These are phyloP conservation scores for Nesometra sesokonis DNA, from an alignment of 35 echinoderm and acorn worm species.

Conservation along the genomic window DNA sequence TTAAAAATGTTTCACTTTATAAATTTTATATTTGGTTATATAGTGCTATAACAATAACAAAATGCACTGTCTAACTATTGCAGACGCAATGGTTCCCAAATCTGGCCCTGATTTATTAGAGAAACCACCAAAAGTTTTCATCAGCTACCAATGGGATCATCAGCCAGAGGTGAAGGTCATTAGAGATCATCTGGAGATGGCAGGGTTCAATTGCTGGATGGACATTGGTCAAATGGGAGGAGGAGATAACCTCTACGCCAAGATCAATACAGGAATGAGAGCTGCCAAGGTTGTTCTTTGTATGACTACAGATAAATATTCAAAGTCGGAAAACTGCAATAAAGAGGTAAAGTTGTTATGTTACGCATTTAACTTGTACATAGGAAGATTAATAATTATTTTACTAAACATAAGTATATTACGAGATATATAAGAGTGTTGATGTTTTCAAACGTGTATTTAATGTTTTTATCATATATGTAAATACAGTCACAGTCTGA, in stretches of 20 bases:
- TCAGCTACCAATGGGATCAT: constrained; percentile 96
- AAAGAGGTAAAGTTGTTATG: constrained; percentile 48
- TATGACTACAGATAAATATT: constrained; percentile 88
- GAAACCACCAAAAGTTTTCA: constrained; percentile 61
- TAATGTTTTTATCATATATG: not conserved
- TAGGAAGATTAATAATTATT: too few species aligned
- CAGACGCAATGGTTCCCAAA: constrained; percentile 65
- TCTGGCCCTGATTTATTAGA: constrained; percentile 20
- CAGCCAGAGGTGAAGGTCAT: constrained; percentile 58
- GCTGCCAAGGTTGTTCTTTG: constrained; percentile 80
- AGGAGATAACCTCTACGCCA: constrained; percentile 71
- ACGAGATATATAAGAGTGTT: not conserved
- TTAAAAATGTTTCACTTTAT: too few species aligned
- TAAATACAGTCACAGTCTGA: not conserved
- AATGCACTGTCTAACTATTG: not conserved
- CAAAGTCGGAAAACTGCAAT: constrained; percentile 89
- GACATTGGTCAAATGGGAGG: constrained; percentile 99
- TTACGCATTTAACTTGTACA: too few species aligned
- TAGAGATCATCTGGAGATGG: constrained; percentile 79
- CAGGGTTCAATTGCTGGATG: constrained; percentile 89
- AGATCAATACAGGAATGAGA: constrained; percentile 92
- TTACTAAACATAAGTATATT: not conserved
- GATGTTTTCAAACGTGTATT: not conserved
- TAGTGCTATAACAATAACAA: too few species aligned
- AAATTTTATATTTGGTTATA: too few species aligned